Base-by-base conservation (phyloP, 2,113 vertebrate genomes). In the Catharus fuscescens region DNA sequence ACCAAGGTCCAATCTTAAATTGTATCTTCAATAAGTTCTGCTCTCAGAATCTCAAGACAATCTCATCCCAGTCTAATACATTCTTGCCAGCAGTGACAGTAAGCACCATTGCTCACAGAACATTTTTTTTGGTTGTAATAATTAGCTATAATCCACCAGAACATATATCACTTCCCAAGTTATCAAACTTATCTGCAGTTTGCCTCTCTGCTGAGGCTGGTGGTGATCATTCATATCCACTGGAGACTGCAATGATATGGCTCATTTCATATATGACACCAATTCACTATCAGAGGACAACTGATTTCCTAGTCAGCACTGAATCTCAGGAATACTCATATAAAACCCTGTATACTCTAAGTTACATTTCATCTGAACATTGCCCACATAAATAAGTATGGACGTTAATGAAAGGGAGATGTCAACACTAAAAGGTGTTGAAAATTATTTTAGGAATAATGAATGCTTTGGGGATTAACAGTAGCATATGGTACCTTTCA, bases 401-500 rank as follows among this genome's bases (percentile, higher is more conserved):
- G 42, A 74, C 14, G 14, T 67, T 86, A 85, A 80, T 69, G 50
- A 89, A 74, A 79, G 88, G 69, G 60, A 72, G 47, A 78, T 48
- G 71, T 70, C 69, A 92, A 60, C 74, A 79, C 67, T 86, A 70
- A 96, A 76, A 91, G 52, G 72, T 86, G 86, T 48, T 89, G 87
- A 93, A 92, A 95, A 94, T 86, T 89, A 76, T 82, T 88, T 82
- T 83, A 85, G 88, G 80, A 86, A 34, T 88, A 95, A 88, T 2
- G 9, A 90, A 92, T 86, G 53, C 88, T 95, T 94, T 14, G 4
- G 45, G 53, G 92, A 97, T 97, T 97, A 96, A 66, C 78, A 93
- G 90, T 79, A 92, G 85, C 95, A 94, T 96, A 93, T 93, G 93
- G 95, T 83, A 74, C 96, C 85, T 96, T 97, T 96, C 91, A 85